Base-by-base conservation (phyloP, 2,797 vertebrate genomes). In the Sebastiscus albofasciatus region DNA sequence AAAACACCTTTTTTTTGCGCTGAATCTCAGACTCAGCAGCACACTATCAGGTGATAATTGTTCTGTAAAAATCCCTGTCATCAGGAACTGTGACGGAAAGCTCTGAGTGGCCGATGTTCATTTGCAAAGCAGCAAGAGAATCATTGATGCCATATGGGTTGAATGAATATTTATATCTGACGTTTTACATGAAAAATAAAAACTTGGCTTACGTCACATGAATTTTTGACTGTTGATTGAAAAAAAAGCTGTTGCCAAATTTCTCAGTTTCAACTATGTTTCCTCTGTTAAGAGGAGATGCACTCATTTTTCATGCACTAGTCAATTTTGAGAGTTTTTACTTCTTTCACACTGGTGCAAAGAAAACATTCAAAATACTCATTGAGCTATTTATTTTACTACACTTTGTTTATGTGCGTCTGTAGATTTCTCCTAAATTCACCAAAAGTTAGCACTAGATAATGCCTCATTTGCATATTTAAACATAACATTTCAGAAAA, bases 1-100 rank as follows among this genome's bases (percentile, higher is more conserved):
- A 82, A 83, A 83, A 83, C 85, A 79, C 87, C 79, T 73, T 79
- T 84, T 84, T 33, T 82, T 67, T 64, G 54, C n/a, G 10, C 67
- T 75, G 42, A 80, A 75, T 61, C 68, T 46, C 87, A 73, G 86
- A 85, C 56, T 49, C 31, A 64, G 64, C 68, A 55, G 75, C 66
- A 77, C 59, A 77, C 85, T 77, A 85, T 78, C 42, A 69, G 26
- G 52, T 74, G 83, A 83, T 77, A 71, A 90, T 67, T 81, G 59
- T 82, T 90, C 60, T 68, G 58, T 77, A 69, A 90, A 90, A 81
- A 72, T 52, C 55, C 56, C 2, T n/a, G 64, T 79, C 69, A 81
- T 84, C 73, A 39, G 42, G 39, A 77, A 54, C n/a, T 59, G 33
- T 67, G 56, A 79, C 56, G 58, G 49, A 64, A 33, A 62, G 62